phyloP scores from a whole-genome alignment of 2,113 vertebrate species.

The Sceloporus undulatus region DNA sequence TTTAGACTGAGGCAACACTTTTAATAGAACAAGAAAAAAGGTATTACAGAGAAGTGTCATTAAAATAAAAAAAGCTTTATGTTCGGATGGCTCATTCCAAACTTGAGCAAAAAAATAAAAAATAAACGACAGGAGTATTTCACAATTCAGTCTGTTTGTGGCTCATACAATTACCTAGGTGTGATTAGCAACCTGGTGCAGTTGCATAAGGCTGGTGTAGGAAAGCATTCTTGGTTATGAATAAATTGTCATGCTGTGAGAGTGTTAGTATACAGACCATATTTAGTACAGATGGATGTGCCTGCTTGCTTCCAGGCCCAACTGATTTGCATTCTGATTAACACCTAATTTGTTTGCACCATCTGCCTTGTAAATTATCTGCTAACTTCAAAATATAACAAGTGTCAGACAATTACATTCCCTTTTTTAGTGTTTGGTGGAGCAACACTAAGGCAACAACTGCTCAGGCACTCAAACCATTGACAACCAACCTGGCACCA shows the following conservation, averaged over 20 bases:
- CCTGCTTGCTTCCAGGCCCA: constrained; percentile 5
- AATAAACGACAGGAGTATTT: constrained; percentile 32
- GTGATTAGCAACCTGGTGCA: constrained; percentile 58
- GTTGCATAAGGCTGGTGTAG: neutral
- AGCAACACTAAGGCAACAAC: neutral
- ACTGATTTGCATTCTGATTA: neutral
- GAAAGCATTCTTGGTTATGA: constrained; percentile 15
- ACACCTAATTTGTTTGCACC: neutral
- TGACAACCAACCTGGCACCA: neutral
- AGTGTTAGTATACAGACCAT: constrained; percentile 17
- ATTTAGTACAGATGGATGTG: constrained; percentile 11
- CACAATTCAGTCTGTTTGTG: constrained; percentile 38
- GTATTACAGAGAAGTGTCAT: constrained; percentile 35
- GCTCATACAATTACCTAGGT: constrained; percentile 50
- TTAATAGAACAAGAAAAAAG: neutral
- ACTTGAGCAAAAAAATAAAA: constrained; percentile 17
- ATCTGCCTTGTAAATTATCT: neutral
- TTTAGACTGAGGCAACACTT: constrained; percentile 42
- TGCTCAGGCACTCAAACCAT: neutral
- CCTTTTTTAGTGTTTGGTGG: neutral
- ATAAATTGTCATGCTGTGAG: neutral
- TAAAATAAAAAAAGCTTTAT: constrained; percentile 41
- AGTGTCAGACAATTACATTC: neutral
- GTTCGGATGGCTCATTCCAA: constrained; percentile 41
- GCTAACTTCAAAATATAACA: neutral